A percentile compares a stretch with the other conserved stretches of the same genome.
Evolutionary conservation across 2,797 vertebrate genomes (phyloP).

Genomic region (Delichon dasypus): DNA sequence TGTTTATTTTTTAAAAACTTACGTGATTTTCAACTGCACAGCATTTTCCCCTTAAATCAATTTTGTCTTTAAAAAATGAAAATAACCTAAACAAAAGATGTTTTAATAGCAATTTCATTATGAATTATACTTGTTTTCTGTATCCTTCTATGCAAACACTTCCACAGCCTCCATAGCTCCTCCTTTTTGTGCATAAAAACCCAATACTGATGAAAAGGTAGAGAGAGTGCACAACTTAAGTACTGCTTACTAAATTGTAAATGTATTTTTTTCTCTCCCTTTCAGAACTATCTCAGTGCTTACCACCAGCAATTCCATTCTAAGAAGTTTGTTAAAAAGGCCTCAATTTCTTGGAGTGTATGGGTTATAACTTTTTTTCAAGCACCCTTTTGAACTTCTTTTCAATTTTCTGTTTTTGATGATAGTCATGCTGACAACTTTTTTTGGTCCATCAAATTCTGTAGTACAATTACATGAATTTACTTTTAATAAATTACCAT

Average conservation of each 20-base stretch:
- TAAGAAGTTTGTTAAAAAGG: slow-evolving; percentile 36
- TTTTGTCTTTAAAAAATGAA: background rate
- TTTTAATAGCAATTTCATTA: background rate
- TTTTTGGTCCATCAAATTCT: slow-evolving; percentile 95
- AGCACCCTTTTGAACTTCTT: slow-evolving; percentile 67
- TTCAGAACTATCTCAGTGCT: background rate
- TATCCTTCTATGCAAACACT: background rate
- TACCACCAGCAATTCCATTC: slow-evolving; percentile 39
- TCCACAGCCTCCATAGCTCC: background rate
- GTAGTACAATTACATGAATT: slow-evolving; percentile 94
- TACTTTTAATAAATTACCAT: slow-evolving; percentile 99
- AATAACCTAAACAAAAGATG: background rate
- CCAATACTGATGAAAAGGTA: background rate
- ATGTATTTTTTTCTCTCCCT: background rate
- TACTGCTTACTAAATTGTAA: background rate
- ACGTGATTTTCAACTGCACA: background rate
- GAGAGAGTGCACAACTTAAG: background rate
- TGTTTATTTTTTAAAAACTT: background rate
- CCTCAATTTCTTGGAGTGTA: background rate
- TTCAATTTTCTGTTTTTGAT: slow-evolving; percentile 82
- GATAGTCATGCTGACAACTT: slow-evolving; percentile 92
- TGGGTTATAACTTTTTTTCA: slow-evolving; percentile 32
- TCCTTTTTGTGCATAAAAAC: background rate
- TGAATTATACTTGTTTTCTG: background rate
- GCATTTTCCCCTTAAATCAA: background rate